Base-by-base conservation (phyloP, 1,140 invertebrate species). In the Euura saliciscinereae region DNA sequence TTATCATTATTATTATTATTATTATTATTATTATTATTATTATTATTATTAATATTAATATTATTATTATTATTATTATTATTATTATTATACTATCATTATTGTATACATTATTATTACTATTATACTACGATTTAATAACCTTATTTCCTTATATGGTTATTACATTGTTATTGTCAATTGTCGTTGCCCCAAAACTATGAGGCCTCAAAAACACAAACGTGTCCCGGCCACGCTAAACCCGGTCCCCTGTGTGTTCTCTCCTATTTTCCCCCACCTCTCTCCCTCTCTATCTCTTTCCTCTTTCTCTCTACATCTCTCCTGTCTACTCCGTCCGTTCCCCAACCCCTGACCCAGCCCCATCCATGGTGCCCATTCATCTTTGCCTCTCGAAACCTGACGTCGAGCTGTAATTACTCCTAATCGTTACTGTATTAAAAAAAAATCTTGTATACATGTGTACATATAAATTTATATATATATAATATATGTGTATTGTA, bases 201-300 rank as follows among this genome's bases (percentile, higher is more conserved):
- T n/a, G 51, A 59, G 3, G 3, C 13, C 51, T 59, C 3, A n/a
- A 28, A 59, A 11, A 59, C 51, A 59, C 10, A 59, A 59, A 75
- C 83, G 83, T 85, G 83, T 71, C 70, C 80, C 83, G 83, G 78
- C 76, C 84, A 85, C 83, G 82, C 76, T 84, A 85, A 84, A 79
- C 73, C 82, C 79, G 78, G 78, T 28, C 45, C 64, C 45, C 72
- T 11, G 70, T 11, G 51, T 69, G 78, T 77, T 82, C 76, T 80
- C 70, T 72, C 64, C 69, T 59, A 28, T 28, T 28, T 1, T 28
- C 28, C 28, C 28, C 28, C 28, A 28, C 8, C 44, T 67, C 28
- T 67, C 66, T 42, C 66, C 66, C 28, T 28, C 8, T 8, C 3
- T 67, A 67, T 43, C 43, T 42, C 2, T 44, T n/a, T 64, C 59